phyloP scores from a whole-genome alignment of 2,113 vertebrate genomes.

The Corythaeola cristata region DNA sequence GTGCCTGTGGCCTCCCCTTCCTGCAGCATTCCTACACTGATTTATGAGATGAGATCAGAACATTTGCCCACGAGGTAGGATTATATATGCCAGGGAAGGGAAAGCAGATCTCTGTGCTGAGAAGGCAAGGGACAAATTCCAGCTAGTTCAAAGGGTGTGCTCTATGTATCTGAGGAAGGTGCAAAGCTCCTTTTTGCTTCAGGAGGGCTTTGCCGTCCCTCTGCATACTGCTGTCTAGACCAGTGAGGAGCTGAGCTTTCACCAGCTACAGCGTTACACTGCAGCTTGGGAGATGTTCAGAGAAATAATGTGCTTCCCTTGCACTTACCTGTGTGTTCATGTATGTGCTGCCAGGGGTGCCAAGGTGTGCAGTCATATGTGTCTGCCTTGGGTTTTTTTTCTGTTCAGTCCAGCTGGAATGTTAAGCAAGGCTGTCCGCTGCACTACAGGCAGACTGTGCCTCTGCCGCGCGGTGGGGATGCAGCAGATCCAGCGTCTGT shows the following conservation, averaged over 20 bases:
- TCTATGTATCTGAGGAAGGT: neutral
- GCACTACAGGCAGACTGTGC: neutral
- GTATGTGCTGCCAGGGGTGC: neutral
- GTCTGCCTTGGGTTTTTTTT: neutral
- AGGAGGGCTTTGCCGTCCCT: neutral
- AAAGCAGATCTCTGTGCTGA: neutral
- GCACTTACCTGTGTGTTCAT: neutral
- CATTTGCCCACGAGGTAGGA: slow-evolving; percentile 48
- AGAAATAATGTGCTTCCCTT: neutral
- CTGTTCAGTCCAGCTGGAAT: neutral
- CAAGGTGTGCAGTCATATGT: neutral
- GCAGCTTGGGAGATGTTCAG: neutral
- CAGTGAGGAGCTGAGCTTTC: neutral
- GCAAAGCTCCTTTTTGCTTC: neutral
- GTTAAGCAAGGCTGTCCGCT: neutral
- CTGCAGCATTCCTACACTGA: slow-evolving; percentile 20
- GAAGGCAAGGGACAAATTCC: neutral
- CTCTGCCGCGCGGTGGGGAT: neutral
- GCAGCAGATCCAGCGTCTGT: neutral
- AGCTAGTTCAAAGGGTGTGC: slow-evolving; percentile 25
- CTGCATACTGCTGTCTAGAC: neutral
- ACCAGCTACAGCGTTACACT: neutral
- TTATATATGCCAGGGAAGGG: slow-evolving; percentile 33
- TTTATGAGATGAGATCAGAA: slow-evolving; percentile 56
- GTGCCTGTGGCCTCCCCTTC: slow-evolving; percentile 46